These are phyloP conservation scores for Cromileptes altivelis DNA, from an alignment of 2,113 vertebrate species.

Conservation along the genomic window DNA sequence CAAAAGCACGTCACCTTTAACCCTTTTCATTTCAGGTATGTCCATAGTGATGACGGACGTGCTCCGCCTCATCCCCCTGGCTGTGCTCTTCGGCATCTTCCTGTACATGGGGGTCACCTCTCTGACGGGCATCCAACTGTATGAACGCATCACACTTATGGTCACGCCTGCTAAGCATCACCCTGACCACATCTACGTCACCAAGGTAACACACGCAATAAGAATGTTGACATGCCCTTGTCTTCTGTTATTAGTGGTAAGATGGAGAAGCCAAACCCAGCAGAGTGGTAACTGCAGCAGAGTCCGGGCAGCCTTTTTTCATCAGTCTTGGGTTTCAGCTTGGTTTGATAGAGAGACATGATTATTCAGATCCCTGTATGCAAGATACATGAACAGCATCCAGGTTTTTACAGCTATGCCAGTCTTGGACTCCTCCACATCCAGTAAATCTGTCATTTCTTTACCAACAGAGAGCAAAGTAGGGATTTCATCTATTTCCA, in stretches of 20 bases:
- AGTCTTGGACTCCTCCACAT: neutral
- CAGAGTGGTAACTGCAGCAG: neutral
- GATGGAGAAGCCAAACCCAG: constrained; percentile 32
- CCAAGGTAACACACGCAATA: constrained; percentile 87
- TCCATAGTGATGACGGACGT: constrained; percentile 97
- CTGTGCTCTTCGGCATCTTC: constrained; percentile 98
- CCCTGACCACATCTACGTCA: constrained; percentile 96
- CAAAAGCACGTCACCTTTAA: neutral
- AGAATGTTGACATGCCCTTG: constrained; percentile 1
- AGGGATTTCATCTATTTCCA: neutral
- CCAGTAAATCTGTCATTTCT: constrained; percentile 1
- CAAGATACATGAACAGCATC: neutral
- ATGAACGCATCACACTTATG: constrained; percentile 95
- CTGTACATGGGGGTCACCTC: constrained; percentile 99
- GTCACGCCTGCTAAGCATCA: constrained; percentile 97
- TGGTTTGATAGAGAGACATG: neutral
- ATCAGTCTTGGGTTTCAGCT: neutral
- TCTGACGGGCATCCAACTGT: constrained; percentile 96
- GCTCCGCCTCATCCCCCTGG: constrained; percentile 94
- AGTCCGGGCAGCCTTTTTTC: neutral
- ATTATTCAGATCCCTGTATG: neutral
- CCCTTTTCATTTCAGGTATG: constrained; percentile 86
- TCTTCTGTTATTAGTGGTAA: constrained; percentile 28
- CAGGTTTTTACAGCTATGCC: neutral
- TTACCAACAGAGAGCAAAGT: neutral